Conservation (phyloP, 2,888 invertebrate genomes). For the Parapristionchus giblindavisi region DNA sequence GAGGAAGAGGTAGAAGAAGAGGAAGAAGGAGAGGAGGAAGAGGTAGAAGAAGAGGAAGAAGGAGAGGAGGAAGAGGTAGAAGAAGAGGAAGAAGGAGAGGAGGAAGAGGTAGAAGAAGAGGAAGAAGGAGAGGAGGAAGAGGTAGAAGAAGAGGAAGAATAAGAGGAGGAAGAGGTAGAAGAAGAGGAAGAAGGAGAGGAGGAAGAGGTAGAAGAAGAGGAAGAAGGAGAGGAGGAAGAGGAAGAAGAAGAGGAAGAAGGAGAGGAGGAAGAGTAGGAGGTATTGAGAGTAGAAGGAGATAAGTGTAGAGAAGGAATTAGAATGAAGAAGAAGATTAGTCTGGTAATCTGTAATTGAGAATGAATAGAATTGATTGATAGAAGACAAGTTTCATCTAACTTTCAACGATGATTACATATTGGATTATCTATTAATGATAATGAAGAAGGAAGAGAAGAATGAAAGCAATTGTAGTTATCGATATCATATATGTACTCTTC, state of each 20-base stretch:
- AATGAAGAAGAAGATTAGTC: too few relatives aligned
- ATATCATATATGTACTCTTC: too few relatives aligned
- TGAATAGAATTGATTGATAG: too few relatives aligned
- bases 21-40: not conserved
- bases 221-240: slow-evolving; percentile 6
- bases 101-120: not conserved
- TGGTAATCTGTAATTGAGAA: too few relatives aligned
- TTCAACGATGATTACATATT: too few relatives aligned
- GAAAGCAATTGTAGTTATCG: too few relatives aligned
- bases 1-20: too few relatives aligned
- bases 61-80: slow-evolving; percentile 26
- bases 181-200: not conserved
- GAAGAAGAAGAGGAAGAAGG: slow-evolving; percentile 7
- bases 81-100: not conserved
- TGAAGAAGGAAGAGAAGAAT: too few relatives aligned
- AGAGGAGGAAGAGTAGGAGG: not conserved
- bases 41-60: not conserved
- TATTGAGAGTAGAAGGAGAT: too few relatives aligned
- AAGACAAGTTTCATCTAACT: too few relatives aligned
- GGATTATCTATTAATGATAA: too few relatives aligned
- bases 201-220: slow-evolving; percentile 9
- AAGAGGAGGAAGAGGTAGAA: not conserved
- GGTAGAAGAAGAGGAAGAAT: not conserved
- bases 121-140: not conserved
- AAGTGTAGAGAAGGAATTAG: too few relatives aligned